A percentile compares a stretch with the other conserved stretches of the same genome.
phyloP scores from a whole-genome alignment of 1,140 invertebrate genomes.

The Drosophila santomea region DNA sequence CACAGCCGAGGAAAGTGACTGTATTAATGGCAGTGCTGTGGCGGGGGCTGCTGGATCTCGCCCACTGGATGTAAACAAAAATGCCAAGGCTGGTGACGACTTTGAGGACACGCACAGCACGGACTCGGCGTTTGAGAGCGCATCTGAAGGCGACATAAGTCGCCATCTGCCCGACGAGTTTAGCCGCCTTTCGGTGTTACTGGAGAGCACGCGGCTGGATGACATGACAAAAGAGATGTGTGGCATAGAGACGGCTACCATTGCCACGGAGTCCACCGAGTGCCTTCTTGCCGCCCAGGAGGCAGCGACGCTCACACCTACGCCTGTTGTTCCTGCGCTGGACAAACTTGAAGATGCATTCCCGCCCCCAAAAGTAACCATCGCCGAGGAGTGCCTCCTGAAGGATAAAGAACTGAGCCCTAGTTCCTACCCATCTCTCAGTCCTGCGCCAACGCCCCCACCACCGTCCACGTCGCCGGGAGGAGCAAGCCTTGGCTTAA shows the following conservation, averaged over 20 bases:
- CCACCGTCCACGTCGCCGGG: conserved; percentile 80
- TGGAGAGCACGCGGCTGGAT: conserved; percentile 77
- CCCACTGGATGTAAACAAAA: conserved; percentile 76
- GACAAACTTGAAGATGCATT: conserved; percentile 30
- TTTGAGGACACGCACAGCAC: conserved; percentile 83
- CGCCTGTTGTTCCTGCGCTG: conserved; percentile 8
- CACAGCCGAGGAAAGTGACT: conserved; percentile 76
- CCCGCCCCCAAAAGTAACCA: conserved; percentile 66
- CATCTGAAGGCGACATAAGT: conserved; percentile 81
- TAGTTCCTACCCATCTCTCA: conserved; percentile 50
- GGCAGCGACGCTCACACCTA: conserved; percentile 38
- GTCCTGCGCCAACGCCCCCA: conserved; percentile 72
- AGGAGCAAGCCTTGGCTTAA: conserved; percentile 64
- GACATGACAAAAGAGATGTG: conserved; percentile 68
- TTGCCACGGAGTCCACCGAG: conserved; percentile 80
- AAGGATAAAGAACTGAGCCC: conserved; percentile 48
- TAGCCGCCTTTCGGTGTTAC: conserved; percentile 70
- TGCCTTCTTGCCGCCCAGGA: conserved; percentile 65
- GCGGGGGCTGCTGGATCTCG: conserved; percentile 46
- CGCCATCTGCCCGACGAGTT: conserved; percentile 81
- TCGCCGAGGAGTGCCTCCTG: conserved; percentile 63
- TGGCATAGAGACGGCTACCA: conserved; percentile 80
- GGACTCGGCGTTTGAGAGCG: conserved; percentile 83
- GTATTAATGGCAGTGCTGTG: conserved; percentile 51
- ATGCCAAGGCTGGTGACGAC: conserved; percentile 64